Evolutionary conservation across 2,113 vertebrate genomes (phyloP).

Genomic region (Gopherus evgoodei): DNA sequence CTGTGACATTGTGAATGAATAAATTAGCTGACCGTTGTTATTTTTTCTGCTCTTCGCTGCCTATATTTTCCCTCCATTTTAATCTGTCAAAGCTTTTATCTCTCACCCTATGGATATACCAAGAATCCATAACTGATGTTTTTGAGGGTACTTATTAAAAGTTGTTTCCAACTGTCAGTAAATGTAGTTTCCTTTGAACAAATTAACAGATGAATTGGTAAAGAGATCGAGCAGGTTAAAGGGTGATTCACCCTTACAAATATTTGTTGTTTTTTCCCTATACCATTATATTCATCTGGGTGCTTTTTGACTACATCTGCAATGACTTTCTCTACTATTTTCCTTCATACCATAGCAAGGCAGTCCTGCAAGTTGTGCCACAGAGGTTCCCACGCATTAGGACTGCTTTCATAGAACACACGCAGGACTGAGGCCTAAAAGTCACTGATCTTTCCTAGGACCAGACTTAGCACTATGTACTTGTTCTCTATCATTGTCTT

Average conservation of each 20-base stretch:
- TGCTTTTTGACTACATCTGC: neutral
- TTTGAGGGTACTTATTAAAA: neutral
- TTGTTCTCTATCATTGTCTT: neutral
- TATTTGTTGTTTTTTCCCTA: neutral
- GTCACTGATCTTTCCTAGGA: neutral
- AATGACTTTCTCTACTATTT: neutral
- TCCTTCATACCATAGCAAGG: neutral
- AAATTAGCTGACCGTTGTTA: neutral
- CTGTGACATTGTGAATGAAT: neutral
- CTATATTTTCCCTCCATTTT: neutral
- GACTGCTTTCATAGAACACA: neutral
- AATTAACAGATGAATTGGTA: neutral
- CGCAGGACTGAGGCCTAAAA: neutral
- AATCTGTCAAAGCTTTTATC: neutral
- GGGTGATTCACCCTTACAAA: neutral
- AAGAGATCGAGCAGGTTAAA: neutral
- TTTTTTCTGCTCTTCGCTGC: neutral
- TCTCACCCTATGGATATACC: neutral
- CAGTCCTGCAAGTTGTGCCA: neutral
- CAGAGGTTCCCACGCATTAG: neutral
- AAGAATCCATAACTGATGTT: neutral
- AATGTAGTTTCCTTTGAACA: neutral
- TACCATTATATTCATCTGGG: fast-evolving
- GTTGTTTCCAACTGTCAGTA: neutral
- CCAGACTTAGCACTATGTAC: neutral